Evolutionary conservation across 1,140 invertebrate species (phyloP).

Genomic region (Conus ventricosus): DNA sequence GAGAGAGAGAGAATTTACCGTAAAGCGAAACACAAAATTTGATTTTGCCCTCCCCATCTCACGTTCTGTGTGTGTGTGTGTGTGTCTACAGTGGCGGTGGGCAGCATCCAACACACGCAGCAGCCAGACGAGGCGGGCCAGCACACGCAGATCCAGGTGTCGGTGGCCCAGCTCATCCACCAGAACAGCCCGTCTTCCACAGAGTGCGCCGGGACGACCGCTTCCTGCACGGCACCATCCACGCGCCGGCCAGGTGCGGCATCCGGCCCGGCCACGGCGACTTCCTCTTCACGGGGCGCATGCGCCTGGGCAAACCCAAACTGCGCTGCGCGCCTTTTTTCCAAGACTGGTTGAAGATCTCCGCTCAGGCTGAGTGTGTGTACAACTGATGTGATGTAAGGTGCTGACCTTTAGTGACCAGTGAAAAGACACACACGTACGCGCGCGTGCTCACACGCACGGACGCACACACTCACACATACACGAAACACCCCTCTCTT

Average conservation of each 20-base stretch:
- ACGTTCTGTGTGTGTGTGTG: no score
- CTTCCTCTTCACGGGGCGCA: constrained; percentile 86
- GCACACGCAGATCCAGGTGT: constrained; percentile 52
- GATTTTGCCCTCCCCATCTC: background rate
- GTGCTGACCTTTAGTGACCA: no score
- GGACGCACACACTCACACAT: no score
- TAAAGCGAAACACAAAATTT: background rate
- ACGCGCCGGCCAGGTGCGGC: constrained; percentile 82
- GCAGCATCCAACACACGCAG: constrained; percentile 44
- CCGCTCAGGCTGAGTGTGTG: constrained; percentile 76
- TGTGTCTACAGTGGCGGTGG: constrained; percentile 56
- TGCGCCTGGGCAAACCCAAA: constrained; percentile 82
- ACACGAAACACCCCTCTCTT: no score
- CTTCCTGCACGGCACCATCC: constrained; percentile 61
- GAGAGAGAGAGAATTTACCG: no score
- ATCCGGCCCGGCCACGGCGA: constrained; percentile 84
- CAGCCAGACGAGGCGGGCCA: constrained; percentile 39
- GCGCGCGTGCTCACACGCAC: no score
- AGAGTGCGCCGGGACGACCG: constrained; percentile 36
- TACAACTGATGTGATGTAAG: constrained; percentile 76
- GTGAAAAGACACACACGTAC: no score
- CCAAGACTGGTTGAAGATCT: constrained; percentile 81
- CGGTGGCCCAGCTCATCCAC: constrained; percentile 56
- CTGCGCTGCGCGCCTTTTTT: constrained; percentile 84
- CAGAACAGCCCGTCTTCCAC: constrained; percentile 39